Conservation (phyloP, 2,888 invertebrate species). For the Tortrix viridana region DNA sequence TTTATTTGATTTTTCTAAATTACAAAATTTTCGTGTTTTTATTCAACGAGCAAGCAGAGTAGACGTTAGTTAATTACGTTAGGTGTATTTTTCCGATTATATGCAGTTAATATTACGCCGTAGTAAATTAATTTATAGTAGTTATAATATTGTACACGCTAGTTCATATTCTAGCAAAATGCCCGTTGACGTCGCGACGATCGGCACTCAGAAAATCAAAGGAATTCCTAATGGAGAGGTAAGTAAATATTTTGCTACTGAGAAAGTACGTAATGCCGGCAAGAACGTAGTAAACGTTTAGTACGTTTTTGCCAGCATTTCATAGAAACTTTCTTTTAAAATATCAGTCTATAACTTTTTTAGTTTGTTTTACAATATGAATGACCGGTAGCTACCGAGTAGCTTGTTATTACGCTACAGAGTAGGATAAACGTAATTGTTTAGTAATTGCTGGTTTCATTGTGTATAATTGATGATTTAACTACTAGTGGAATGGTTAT, state of each 20-base stretch:
- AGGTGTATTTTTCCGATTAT: constrained; percentile 5
- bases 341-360: too few relatives aligned
- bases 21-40: constrained; percentile 4
- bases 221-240: constrained; percentile 71
- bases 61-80: neutral
- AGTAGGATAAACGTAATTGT: too few relatives aligned
- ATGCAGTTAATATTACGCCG: constrained; percentile 22
- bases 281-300: too few relatives aligned
- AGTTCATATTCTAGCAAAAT: constrained; percentile 41
- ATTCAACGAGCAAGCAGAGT: constrained; percentile 4
- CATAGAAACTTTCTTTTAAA: too few relatives aligned
- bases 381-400: too few relatives aligned
- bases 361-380: too few relatives aligned
- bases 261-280: neutral
- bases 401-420: too few relatives aligned
- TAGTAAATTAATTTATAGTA: constrained; percentile 15
- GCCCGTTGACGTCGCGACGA: constrained; percentile 59
- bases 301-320: too few relatives aligned
- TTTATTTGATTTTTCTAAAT: neutral
- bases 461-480: too few relatives aligned
- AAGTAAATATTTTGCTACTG: constrained; percentile 38
- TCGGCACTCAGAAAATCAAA: constrained; percentile 70
- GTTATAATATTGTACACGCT: constrained; percentile 10
- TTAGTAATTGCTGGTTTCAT: too few relatives aligned
- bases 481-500: too few relatives aligned